Base-by-base conservation (phyloP, 2,888 invertebrate species). In the Monochamus alternatus region DNA sequence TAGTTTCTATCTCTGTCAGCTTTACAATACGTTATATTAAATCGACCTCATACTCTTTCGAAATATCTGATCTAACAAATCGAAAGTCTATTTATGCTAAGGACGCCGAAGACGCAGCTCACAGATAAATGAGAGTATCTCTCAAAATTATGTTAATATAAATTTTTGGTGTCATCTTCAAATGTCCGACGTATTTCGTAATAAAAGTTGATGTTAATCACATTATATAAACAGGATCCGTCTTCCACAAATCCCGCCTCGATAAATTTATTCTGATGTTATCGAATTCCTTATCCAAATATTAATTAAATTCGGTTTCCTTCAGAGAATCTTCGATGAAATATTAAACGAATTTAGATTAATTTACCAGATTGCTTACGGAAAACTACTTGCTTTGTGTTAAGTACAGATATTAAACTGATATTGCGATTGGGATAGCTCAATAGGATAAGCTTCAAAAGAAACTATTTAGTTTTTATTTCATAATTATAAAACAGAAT, bases 311-410 rank as follows among this genome's bases (percentile, higher is more conserved):
- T 60, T 73, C 62, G 67, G 67, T 62, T 38, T 63, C 63, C 63
- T 47, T 52, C 62, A 71, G 73, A 73, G 67, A 67, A 60, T 55
- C 67, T 67, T 52, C 22, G 67, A 67, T 62, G 73, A 55, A 67
- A 73, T 73, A 62, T 73, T 67, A 63, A 73, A 73, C 44, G 67
- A 73, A 73, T 73, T 73, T 62, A 73, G 73, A 73, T 73, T 73
- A 73, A 73, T 73, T 66, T 67, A 60, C 43, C 1, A 67, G 73
- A 73, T 73, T 71, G 62, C 55, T 31, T 38, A 38, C 70, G 52
- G 70, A 22, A 62, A 51, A 71, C 70, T 71, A 51, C 70, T 63
- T 43, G 63, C 52, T 71, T 63, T 30, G 47, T 60, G 52, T 71
- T 51, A 71, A 52, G 70, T 71, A 71, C 52, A 62, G 51, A 31